These are phyloP conservation scores for Collichthys lucidus DNA, from an alignment of 2,113 vertebrate species.

Conservation along the genomic window DNA sequence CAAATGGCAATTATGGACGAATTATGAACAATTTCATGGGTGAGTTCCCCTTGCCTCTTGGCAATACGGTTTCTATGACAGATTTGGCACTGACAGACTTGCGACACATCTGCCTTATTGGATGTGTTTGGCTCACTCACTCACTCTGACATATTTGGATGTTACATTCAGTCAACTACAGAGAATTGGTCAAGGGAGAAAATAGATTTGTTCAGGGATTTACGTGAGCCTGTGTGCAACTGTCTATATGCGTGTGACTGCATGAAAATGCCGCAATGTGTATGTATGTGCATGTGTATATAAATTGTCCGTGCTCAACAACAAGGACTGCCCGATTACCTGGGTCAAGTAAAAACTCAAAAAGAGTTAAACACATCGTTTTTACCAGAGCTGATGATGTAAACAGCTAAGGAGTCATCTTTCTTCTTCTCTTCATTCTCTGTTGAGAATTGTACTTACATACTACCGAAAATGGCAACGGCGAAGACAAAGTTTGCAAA, in stretches of 20 bases:
- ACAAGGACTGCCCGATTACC: too few relatives aligned
- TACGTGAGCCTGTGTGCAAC: slow-evolving; percentile 15
- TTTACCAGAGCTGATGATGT: too few relatives aligned
- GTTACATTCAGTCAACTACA: slow-evolving; percentile 63
- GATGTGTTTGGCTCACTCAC: slow-evolving; percentile 59
- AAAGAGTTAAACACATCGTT: too few relatives aligned
- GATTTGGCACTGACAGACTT: slow-evolving; percentile 69
- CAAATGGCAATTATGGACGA: slow-evolving; percentile 79
- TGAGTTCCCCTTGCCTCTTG: slow-evolving; percentile 74
- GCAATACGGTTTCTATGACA: slow-evolving; percentile 75
- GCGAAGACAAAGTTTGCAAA: too few relatives aligned
- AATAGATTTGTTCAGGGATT: slow-evolving; percentile 60
- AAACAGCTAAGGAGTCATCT: too few relatives aligned
- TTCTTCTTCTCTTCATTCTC: too few relatives aligned
- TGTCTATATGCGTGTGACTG: not conserved
- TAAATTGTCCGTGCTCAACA: too few relatives aligned
- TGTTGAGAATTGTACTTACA: too few relatives aligned
- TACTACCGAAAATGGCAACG: too few relatives aligned
- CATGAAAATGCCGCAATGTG: not conserved
- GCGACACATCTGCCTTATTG: slow-evolving; percentile 73
- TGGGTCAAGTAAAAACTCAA: too few relatives aligned
- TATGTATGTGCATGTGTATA: not conserved
- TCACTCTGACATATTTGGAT: slow-evolving; percentile 63
- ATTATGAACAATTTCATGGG: slow-evolving; percentile 85
- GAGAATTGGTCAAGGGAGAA: slow-evolving; percentile 45